Conservation (phyloP, 2,888 invertebrate species). For the Macroteleia sp. region DNA sequence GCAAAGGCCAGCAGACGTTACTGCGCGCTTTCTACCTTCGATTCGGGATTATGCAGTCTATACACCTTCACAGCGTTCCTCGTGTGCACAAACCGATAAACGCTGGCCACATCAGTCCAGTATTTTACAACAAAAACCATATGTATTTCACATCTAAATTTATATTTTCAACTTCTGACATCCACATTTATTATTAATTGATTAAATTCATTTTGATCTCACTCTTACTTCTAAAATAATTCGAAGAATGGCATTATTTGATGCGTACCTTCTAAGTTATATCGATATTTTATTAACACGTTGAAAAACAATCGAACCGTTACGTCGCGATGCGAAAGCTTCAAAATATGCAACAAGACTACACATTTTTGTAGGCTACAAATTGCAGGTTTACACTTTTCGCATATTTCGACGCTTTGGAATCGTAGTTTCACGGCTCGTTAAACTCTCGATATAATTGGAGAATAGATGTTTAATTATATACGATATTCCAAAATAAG, state of each 20-base stretch:
- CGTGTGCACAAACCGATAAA: conserved; percentile 47
- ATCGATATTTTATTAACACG: conserved; percentile 29
- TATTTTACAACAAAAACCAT: conserved; percentile 46
- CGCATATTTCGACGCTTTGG: conserved; percentile 18
- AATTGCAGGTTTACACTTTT: conserved; percentile 32
- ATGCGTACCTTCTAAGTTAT: neutral
- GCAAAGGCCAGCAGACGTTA: conserved; percentile 83
- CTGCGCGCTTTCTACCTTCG: conserved; percentile 81
- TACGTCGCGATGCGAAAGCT: conserved; percentile 6
- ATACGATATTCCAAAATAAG: neutral
- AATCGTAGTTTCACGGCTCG: conserved; percentile 16
- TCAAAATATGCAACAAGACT: conserved; percentile 13
- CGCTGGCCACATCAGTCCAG: conserved; percentile 47
- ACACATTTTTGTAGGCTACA: conserved; percentile 11
- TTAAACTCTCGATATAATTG: neutral
- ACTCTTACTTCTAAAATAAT: neutral
- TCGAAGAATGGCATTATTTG: neutral
- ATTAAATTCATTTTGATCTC: conserved; percentile 28
- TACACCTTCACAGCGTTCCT: conserved; percentile 49
- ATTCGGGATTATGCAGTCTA: conserved; percentile 59
- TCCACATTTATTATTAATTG: conserved; percentile 46
- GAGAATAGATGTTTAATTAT: neutral
- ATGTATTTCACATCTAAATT: conserved; percentile 38
- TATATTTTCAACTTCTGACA: neutral
- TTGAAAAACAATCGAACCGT: conserved; percentile 16